Base-by-base conservation (phyloP, 2,797 vertebrate genomes). In the Poecilia wingei region DNA sequence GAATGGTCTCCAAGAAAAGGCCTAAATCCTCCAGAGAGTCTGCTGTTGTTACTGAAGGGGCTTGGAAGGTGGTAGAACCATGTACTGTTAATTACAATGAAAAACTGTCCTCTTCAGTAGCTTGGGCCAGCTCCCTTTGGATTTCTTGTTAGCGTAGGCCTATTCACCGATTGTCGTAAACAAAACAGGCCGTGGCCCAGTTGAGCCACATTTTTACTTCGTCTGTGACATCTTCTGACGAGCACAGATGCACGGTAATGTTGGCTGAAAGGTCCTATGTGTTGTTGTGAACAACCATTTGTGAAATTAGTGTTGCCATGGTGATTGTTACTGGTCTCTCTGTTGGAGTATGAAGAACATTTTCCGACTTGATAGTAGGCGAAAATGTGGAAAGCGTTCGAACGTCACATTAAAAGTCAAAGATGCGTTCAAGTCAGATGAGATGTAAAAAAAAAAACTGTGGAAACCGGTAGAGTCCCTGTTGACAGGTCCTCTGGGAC, bases 301-400 rank as follows among this genome's bases (percentile, higher is more conserved):
- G 82, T 86, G 81, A 89, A 83, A 90, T 76, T 71, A 87, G 72
- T n/a, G 94, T 95, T 94, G 88, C 92, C 91, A 93, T 95, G 94
- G 94, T 74, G 90, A 95, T 92, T 79, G 75, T 88, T 92, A 79
- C 90, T 82, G 73, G 79, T 86, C 82, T 89, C 84, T 86, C 76
- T 82, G 81, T 49, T 84, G 61, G 75, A 88, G 82, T 77, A 86
- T 89, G 82, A 90, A 83, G 80, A 88, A 74, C 74, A 81, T 81
- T 87, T 82, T 87, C 64, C 72, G 66, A 70, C 78, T 88, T 10
- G 31, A 83, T 82, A 90, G 81, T 87, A 74, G 79, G 64, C 47
- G 81, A 80, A 82, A 53, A 64, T 78, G 75, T 81, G 68, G 70
- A 79, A 68, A 59, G 72, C 75, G 82, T 82, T 87, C 82, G 51